These are phyloP conservation scores for Edolisoma coerulescens DNA, from an alignment of 2,113 vertebrate genomes.

Conservation along the genomic window DNA sequence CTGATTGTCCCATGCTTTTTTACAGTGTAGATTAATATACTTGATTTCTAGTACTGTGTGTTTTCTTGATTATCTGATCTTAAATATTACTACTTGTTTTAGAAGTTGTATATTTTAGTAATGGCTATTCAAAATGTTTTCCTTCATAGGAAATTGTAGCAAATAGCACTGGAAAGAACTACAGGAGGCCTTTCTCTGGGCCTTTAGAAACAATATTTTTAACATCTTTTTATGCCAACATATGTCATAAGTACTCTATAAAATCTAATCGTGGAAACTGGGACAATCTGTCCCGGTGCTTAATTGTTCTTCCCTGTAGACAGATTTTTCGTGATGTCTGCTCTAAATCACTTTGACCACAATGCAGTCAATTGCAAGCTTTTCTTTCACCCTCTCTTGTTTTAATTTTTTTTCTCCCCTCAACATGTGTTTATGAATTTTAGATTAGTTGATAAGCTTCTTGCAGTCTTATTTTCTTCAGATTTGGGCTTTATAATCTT, in stretches of 20 bases:
- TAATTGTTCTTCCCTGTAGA: neutral
- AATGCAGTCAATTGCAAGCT: neutral
- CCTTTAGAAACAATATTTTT: neutral
- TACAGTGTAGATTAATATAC: neutral
- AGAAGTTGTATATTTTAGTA: neutral
- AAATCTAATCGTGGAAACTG: neutral
- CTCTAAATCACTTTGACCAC: neutral
- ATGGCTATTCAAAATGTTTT: neutral
- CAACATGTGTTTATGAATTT: neutral
- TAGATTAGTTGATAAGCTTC: neutral
- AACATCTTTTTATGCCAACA: neutral
- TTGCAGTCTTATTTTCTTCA: neutral
- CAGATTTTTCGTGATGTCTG: neutral
- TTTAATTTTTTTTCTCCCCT: neutral
- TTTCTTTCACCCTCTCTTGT: neutral
- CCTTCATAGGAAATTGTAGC: neutral
- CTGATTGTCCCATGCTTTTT: neutral
- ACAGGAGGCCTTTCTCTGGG: neutral
- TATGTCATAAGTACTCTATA: neutral
- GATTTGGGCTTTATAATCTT: neutral
- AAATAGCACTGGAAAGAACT: neutral
- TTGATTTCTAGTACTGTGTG: neutral
- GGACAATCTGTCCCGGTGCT: neutral
- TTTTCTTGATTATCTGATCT: neutral
- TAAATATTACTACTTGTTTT: neutral